Evolutionary conservation across 2,113 vertebrate genomes (phyloP).

Genomic region (Anoura caudifer): DNA sequence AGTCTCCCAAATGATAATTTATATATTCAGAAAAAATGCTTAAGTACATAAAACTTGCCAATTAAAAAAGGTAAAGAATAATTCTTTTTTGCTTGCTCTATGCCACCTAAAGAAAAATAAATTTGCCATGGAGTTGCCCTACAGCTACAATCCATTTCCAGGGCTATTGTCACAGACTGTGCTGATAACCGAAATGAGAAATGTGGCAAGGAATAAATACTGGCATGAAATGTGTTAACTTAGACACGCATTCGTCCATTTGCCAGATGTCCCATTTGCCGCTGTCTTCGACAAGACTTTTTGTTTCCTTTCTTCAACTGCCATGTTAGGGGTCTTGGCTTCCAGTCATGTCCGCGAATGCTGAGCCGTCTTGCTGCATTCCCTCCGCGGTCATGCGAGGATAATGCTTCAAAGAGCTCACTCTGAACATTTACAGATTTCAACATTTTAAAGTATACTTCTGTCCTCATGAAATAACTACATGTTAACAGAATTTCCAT

Average conservation of each 20-base stretch:
- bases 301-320: not conserved
- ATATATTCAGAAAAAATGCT: not conserved
- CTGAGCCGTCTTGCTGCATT: not conserved
- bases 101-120: not conserved
- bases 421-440: not conserved
- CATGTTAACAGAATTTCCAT: not conserved
- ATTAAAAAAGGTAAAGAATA: not conserved
- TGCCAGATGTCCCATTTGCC: not conserved
- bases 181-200: not conserved
- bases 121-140: not conserved
- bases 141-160: not conserved
- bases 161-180: not conserved
- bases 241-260: not conserved
- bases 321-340: not conserved
- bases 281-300: not conserved
- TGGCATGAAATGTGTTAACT: not conserved
- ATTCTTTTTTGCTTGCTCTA: not conserved
- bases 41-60: not conserved
- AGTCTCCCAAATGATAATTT: not conserved
- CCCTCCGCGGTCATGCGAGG: not conserved
- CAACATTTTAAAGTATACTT: not conserved
- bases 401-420: not conserved
- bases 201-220: not conserved
- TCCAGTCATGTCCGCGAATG: not conserved
- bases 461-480: not conserved